A percentile compares a stretch with the other conserved stretches of the same genome.
Evolutionary conservation across 2,113 vertebrate genomes (phyloP).

Genomic region (Podarcis cretensis): DNA sequence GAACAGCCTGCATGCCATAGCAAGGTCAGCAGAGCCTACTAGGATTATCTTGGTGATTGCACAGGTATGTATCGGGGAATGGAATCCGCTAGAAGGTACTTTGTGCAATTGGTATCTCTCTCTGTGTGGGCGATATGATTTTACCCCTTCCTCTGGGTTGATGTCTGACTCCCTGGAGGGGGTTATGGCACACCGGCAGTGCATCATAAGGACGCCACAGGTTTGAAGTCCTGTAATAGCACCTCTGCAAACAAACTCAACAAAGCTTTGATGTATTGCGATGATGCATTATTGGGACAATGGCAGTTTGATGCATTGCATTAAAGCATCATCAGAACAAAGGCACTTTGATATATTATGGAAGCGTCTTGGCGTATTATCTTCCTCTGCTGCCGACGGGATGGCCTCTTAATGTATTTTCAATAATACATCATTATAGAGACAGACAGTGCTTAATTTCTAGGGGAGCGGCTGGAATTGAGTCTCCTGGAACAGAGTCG

Average conservation of each 20-base stretch:
- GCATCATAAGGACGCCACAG: neutral
- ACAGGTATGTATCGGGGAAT: too few relatives aligned
- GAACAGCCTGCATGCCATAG: too few relatives aligned
- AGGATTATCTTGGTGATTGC: too few relatives aligned
- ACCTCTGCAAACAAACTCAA: neutral
- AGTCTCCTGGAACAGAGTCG: neutral
- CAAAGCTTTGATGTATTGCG: constrained; percentile 22
- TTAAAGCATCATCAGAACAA: constrained; percentile 20
- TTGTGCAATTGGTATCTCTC: neutral
- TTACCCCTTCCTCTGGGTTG: neutral
- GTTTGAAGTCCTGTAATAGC: constrained; percentile 9
- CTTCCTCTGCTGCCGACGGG: neutral
- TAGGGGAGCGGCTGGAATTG: neutral
- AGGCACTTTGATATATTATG: constrained; percentile 33
- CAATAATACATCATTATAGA: neutral
- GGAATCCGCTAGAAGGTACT: too few relatives aligned
- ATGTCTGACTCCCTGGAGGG: neutral
- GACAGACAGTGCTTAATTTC: neutral
- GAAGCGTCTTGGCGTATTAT: neutral
- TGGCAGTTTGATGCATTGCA: constrained; percentile 14
- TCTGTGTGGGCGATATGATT: too few relatives aligned
- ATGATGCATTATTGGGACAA: neutral
- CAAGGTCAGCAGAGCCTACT: too few relatives aligned
- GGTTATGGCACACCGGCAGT: neutral
- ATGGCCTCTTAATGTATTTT: neutral